These are phyloP conservation scores for Mesocricetus auratus DNA, from an alignment of 2,113 vertebrate species.

Conservation along the genomic window DNA sequence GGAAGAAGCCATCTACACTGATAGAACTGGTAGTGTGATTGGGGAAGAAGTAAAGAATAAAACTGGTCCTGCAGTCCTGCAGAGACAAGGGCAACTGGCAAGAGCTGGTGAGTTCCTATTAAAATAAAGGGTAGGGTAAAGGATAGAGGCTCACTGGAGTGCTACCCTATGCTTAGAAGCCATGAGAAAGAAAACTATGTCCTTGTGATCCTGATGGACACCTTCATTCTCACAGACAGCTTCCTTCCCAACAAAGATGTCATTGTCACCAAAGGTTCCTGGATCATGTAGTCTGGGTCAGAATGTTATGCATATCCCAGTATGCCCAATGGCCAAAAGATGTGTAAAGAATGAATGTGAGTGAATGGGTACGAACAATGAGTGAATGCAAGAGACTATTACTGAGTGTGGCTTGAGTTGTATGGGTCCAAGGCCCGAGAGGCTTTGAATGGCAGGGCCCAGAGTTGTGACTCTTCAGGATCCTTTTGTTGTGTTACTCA, in stretches of 20 bases:
- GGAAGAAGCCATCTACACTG: not conserved
- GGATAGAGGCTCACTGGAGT: not conserved
- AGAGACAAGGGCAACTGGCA: not conserved
- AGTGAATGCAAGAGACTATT: not conserved
- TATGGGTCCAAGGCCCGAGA: not conserved
- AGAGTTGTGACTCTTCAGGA: not conserved
- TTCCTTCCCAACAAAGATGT: not conserved
- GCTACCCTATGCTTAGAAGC: not conserved
- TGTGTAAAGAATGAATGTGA: constrained; percentile 41
- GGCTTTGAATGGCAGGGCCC: not conserved
- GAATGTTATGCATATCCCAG: not conserved
- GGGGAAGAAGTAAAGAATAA: not conserved
- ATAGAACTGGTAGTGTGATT: not conserved
- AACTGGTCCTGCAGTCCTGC: not conserved
- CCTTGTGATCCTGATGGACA: not conserved
- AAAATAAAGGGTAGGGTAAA: not conserved
- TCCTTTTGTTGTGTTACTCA: not conserved
- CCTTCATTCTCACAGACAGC: not conserved
- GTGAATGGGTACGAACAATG: not conserved
- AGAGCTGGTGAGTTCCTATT: not conserved
- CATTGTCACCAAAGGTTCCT: not conserved
- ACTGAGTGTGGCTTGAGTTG: not conserved
- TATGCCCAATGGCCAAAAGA: not conserved
- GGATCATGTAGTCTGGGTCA: not conserved
- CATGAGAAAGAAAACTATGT: not conserved